These are phyloP conservation scores for Oryzias curvinotus DNA, from an alignment of 2,113 vertebrate genomes.

Conservation along the genomic window DNA sequence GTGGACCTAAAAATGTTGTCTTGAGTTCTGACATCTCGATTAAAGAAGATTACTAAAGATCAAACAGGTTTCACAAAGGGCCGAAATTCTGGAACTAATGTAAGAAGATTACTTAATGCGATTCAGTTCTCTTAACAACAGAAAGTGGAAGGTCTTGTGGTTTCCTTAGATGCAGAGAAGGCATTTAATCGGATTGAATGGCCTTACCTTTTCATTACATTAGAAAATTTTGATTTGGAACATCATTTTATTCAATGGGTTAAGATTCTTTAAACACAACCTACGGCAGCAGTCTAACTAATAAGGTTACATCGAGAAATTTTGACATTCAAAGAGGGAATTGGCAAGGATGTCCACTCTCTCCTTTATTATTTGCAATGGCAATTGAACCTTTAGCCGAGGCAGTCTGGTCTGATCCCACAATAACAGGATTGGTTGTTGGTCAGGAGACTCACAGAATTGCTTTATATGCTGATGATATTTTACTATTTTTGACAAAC, in stretches of 20 bases:
- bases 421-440: neutral
- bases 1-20: constrained; percentile 2
- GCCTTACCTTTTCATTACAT: neutral
- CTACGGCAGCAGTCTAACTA: neutral
- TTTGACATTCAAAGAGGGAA: neutral
- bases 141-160: neutral
- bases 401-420: neutral
- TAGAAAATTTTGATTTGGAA: neutral
- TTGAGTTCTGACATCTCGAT: neutral
- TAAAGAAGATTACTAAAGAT: neutral
- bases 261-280: neutral
- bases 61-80: constrained; percentile 1
- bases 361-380: neutral
- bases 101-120: neutral
- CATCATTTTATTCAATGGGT: neutral
- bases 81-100: neutral
- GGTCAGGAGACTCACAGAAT: neutral
- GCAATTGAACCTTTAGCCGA: neutral
- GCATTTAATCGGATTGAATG: neutral
- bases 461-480: neutral
- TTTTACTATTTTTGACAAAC: neutral
- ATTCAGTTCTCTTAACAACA: neutral
- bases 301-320: neutral
- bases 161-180: neutral
- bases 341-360: neutral